phyloP scores from a whole-genome alignment of 2,797 vertebrate species.

The Coracias cyanogaster region DNA sequence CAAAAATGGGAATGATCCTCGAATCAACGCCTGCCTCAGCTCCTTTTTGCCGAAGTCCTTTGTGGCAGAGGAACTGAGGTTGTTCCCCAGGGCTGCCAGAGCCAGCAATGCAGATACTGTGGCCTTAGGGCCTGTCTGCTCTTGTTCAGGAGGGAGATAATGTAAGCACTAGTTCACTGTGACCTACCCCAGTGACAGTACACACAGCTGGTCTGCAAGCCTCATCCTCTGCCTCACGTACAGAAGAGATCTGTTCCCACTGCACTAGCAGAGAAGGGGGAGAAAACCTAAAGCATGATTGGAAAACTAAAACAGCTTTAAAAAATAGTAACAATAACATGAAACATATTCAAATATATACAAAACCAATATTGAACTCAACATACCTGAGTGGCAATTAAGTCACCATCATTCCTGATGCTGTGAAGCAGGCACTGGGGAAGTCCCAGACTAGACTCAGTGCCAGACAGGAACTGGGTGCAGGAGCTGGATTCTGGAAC shows the following conservation, averaged over 20 bases:
- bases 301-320: neutral
- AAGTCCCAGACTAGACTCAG: neutral
- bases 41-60: neutral
- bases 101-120: neutral
- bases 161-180: accelerated
- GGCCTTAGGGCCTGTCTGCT: neutral
- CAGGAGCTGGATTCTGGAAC: neutral
- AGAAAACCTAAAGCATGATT: neutral
- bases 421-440: no score
- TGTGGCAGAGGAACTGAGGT: neutral
- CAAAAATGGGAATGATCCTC: neutral
- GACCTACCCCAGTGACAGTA: neutral
- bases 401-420: neutral
- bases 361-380: neutral
- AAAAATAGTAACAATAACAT: neutral
- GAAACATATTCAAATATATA: neutral
- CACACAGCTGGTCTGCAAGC: neutral
- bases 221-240: neutral
- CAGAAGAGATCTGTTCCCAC: neutral
- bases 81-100: neutral
- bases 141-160: neutral
- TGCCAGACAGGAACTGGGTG: neutral
- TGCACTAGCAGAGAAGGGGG: neutral
- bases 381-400: neutral
- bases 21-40: neutral